These are phyloP conservation scores for Coenonympha arcania DNA, from an alignment of 2,888 invertebrate genomes.

Conservation along the genomic window DNA sequence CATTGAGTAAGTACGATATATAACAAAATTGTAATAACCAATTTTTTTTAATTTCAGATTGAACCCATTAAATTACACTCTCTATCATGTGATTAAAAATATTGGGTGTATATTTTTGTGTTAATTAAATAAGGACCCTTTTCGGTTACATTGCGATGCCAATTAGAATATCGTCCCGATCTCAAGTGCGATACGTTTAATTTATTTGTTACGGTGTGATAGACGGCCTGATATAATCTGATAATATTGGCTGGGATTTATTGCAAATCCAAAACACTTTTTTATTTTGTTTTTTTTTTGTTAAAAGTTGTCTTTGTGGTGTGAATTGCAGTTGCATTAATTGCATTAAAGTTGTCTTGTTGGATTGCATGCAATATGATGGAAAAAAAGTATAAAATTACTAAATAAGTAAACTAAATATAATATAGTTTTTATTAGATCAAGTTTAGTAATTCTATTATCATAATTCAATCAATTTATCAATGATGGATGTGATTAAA, in stretches of 20 bases:
- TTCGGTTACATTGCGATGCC: slow-evolving; percentile 23
- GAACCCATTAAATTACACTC: too few species aligned
- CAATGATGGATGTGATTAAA: not conserved
- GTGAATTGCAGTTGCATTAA: too few species aligned
- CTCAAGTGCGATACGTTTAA: slow-evolving; percentile 33
- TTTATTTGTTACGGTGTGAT: slow-evolving; percentile 44
- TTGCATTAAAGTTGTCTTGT: too few species aligned
- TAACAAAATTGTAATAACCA: not conserved
- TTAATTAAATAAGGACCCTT: slow-evolving; percentile 1
- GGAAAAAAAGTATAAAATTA: too few species aligned
- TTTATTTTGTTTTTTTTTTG: not conserved
- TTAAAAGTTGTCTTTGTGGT: not conserved
- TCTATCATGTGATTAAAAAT: too few species aligned
- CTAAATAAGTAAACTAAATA: too few species aligned
- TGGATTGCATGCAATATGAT: too few species aligned
- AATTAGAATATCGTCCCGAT: slow-evolving; percentile 35
- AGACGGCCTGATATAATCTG: slow-evolving; percentile 42
- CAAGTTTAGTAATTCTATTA: not conserved
- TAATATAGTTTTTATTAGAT: too few species aligned
- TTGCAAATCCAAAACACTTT: not conserved
- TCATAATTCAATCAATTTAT: not conserved
- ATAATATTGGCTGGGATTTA: not conserved
- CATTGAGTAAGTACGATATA: too few species aligned
- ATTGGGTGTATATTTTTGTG: not conserved
- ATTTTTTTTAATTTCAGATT: not conserved